Percentiles rank a stretch among this genome's conserved stretches.
Evolutionary conservation across 23 tunicate genomes (phyloP).

Genomic region (Trididemnum miniatum): DNA sequence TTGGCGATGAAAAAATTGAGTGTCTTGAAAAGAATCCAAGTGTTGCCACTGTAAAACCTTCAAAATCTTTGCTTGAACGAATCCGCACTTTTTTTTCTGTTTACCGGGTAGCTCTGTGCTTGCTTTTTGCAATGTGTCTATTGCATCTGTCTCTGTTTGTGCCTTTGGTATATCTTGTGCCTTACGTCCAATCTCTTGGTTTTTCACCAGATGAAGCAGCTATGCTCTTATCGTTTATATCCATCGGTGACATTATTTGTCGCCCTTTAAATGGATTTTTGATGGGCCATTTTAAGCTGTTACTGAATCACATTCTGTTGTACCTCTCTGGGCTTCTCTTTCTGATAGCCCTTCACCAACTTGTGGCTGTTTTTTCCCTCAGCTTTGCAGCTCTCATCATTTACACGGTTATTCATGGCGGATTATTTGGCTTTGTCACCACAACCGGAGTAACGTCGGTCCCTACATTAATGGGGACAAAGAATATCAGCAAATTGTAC

Average conservation of each 20-base stretch:
- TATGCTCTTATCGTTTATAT: slow-evolving; percentile 46
- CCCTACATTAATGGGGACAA: slow-evolving; percentile 46
- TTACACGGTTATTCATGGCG: slow-evolving; percentile 34
- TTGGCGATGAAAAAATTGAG: background rate
- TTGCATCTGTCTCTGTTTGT: slow-evolving; percentile 9
- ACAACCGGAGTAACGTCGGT: slow-evolving; percentile 21
- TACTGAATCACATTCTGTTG: slow-evolving; percentile 28
- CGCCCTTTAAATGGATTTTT: slow-evolving; percentile 45
- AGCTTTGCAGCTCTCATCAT: background rate
- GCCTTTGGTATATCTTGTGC: slow-evolving; percentile 50
- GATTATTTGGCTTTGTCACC: slow-evolving; percentile 31
- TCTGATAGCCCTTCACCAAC: background rate
- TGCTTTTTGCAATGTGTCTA: slow-evolving; percentile 12
- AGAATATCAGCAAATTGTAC: slow-evolving; percentile 24
- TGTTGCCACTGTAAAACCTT: no score
- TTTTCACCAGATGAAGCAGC: slow-evolving; percentile 39
- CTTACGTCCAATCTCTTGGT: slow-evolving; percentile 30
- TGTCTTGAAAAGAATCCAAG: no score
- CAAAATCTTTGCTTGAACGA: background rate
- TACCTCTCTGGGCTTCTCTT: background rate
- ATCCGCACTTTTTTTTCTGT: background rate
- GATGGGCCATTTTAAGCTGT: background rate
- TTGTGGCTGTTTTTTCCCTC: background rate
- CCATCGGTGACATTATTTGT: slow-evolving; percentile 55
- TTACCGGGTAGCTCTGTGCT: slow-evolving; percentile 45